phyloP scores from a whole-genome alignment of 2,888 invertebrate genomes.

The Coenonympha arcania region DNA sequence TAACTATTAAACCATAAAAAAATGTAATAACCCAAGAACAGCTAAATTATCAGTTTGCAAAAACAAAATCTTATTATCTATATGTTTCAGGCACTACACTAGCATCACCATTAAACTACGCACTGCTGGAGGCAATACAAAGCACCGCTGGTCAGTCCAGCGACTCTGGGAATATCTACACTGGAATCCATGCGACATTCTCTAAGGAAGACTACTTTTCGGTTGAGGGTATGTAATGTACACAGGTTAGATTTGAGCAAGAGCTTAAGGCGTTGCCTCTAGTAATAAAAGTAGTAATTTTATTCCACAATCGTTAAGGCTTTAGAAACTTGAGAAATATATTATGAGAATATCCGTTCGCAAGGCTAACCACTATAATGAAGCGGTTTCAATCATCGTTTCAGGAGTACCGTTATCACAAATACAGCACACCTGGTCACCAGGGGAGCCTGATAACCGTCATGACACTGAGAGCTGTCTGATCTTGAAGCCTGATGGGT shows the following conservation, averaged over 20 bases:
- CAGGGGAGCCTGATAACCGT: neutral
- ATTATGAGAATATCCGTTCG: too few relatives aligned
- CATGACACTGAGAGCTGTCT: neutral
- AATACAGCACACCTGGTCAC: neutral
- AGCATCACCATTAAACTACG: neutral
- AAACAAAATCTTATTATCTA: neutral
- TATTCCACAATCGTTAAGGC: too few relatives aligned
- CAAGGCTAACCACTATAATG: too few relatives aligned
- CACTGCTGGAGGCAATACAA: neutral
- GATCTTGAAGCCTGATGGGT: neutral
- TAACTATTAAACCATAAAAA: too few relatives aligned
- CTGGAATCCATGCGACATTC: conserved; percentile 1
- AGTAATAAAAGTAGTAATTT: too few relatives aligned
- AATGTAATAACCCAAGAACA: too few relatives aligned
- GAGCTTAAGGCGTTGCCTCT: too few relatives aligned
- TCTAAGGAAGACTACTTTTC: conserved; percentile 3
- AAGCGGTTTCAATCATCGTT: too few relatives aligned
- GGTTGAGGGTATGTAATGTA: too few relatives aligned
- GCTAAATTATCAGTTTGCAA: too few relatives aligned
- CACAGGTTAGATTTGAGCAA: too few relatives aligned
- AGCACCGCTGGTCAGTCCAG: neutral
- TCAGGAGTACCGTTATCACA: neutral
- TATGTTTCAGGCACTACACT: neutral
- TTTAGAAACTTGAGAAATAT: too few relatives aligned
- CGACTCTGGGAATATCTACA: conserved; percentile 3